Evolutionary conservation across 2,797 vertebrate genomes (phyloP), one percentile per base, ranked within the genome.

Genomic region (Oryzias dopingdopingensis): DNA sequence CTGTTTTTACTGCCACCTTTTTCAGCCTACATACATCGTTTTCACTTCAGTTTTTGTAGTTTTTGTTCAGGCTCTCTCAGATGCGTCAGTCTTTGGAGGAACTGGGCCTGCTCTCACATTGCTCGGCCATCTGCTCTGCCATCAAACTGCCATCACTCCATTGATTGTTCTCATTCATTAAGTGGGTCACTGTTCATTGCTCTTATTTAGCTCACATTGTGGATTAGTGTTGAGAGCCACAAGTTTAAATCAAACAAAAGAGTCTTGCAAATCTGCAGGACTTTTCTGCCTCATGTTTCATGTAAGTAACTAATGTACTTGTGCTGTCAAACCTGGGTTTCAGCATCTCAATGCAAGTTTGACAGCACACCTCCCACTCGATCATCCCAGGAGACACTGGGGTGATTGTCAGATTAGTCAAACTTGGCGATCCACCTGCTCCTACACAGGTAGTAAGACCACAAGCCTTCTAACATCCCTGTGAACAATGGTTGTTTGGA

Each of bases 131-230:
- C 22, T 63, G 61, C 29, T 42, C 67, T 70, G 52, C 56, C 66
- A 52, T 80, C 57, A 58, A 53, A 69, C 82, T 68, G 67, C 57
- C 70, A 65, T 60, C 59, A 42, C 51, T 46, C 22, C 66, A 74
- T 81, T 74, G 80, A 88, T 79, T 65, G 71, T 23, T 70, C 74
- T 64, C 47, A 42, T 80, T 77, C 16, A 17, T n/a, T 47, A 72
- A 70, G 61, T 76, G 63, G 68, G 77, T 79, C 76, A 64, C 56
- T 72, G 70, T 49, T 44, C 49, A 18, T 4, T 68, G 32, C 17
- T 66, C 53, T 54, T 1, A 20, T 67, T 65, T 40, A 37, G 41
- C 60, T 74, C 40, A 14, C 15, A 62, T 58, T 46, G 73, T 74
- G 47, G 55, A 67, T 64, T 49, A 20, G n/a, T 51, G 56, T 56